Evolutionary conservation across 2,113 vertebrate genomes (phyloP).

Genomic region (Psilopogon haemacephalus): DNA sequence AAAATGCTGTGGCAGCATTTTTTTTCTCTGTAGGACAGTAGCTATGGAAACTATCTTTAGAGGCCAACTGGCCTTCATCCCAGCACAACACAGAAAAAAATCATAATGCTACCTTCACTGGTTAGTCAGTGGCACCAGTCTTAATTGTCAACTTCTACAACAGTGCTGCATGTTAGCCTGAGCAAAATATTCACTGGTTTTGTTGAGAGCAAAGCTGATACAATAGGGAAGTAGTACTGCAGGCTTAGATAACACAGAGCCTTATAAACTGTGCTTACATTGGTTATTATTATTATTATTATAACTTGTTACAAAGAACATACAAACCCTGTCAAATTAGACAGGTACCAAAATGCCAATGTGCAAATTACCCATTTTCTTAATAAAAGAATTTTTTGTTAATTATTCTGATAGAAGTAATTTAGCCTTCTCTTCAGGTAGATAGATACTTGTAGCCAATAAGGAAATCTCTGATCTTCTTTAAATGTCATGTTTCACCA

Average conservation of each 20-base stretch:
- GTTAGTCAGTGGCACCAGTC: conserved; percentile 16
- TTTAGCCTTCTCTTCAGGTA: not conserved
- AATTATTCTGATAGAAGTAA: not conserved
- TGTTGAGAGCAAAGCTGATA: not conserved
- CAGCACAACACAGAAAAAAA: conserved; percentile 58
- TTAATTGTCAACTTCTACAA: conserved; percentile 46
- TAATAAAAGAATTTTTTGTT: not conserved
- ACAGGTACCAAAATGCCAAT: not conserved
- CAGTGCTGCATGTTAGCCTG: not conserved
- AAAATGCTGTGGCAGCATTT: conserved; percentile 68
- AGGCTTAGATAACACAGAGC: not conserved
- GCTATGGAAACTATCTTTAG: conserved; percentile 78
- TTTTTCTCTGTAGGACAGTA: conserved; percentile 72
- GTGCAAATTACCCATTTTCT: not conserved
- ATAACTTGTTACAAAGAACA: not conserved
- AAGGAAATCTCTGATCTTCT: not conserved
- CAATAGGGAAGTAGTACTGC: not conserved
- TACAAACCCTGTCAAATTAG: not conserved
- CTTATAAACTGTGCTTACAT: not conserved
- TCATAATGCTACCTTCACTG: conserved; percentile 54
- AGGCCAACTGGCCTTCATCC: conserved; percentile 71
- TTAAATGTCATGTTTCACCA: conserved; percentile 4
- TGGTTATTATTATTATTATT: not conserved
- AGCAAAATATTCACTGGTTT: not conserved
- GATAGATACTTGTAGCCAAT: not conserved